phyloP scores from a whole-genome alignment of 2,888 invertebrate species.

The Drosophila pseudotakahashii region DNA sequence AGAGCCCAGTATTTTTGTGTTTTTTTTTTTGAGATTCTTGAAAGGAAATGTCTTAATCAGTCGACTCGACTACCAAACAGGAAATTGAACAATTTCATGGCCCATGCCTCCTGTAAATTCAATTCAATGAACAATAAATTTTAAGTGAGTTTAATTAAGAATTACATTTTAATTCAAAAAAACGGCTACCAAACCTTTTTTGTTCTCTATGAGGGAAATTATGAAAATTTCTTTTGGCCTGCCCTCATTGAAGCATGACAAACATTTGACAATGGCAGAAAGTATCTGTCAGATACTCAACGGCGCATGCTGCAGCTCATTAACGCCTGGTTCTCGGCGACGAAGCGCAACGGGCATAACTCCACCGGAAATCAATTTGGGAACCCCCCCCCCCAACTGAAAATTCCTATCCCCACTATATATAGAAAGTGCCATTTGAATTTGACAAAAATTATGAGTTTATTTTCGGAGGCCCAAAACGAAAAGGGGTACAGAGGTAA shows the following conservation, averaged over 20 bases:
- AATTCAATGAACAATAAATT: constrained; percentile 57
- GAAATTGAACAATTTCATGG: constrained; percentile 72
- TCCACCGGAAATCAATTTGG: constrained; percentile 73
- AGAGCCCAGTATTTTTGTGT: not conserved
- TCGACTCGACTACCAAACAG: constrained; percentile 25
- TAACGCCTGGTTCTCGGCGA: constrained; percentile 67
- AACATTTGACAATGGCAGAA: constrained; percentile 64
- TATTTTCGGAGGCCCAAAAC: constrained; percentile 37
- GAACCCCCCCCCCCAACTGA: constrained; percentile 32
- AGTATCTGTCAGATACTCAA: constrained; percentile 68
- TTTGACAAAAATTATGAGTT: constrained; percentile 58
- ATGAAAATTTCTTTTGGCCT: constrained; percentile 43
- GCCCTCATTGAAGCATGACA: constrained; percentile 71
- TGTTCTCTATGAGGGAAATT: constrained; percentile 37
- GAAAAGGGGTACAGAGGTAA: constrained; percentile 29
- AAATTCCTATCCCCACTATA: constrained; percentile 8
- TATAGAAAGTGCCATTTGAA: constrained; percentile 29
- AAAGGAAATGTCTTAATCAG: constrained; percentile 28
- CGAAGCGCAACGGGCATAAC: constrained; percentile 66
- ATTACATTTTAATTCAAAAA: constrained; percentile 66
- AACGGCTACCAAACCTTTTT: constrained; percentile 18
- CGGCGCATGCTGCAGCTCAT: constrained; percentile 73
- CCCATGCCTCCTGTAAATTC: constrained; percentile 56
- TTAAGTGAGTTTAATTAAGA: constrained; percentile 71
- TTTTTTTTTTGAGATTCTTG: not conserved